A percentile compares a stretch with the other conserved stretches of the same genome.
These are phyloP conservation scores for Drosophila rellima DNA, from an alignment of 2,888 invertebrate genomes.

Conservation along the genomic window DNA sequence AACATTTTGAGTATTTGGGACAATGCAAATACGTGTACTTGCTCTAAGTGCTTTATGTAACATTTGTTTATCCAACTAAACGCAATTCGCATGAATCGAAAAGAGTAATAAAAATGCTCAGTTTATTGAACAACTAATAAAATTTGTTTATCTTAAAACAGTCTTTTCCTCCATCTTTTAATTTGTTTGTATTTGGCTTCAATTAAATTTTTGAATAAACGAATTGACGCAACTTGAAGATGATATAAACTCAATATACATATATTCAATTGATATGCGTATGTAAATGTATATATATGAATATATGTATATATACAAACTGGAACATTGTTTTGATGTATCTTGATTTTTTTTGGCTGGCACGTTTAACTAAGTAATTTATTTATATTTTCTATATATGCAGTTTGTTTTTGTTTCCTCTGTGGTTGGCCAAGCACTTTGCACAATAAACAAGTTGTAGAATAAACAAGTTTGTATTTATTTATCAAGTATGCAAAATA, in stretches of 20 bases:
- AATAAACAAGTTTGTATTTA: conserved; percentile 52
- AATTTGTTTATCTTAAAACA: neutral
- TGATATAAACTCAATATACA: conserved; percentile 13
- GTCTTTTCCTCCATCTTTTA: conserved; percentile 1
- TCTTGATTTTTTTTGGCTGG: conserved; percentile 24
- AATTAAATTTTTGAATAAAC: conserved; percentile 37
- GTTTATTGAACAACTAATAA: conserved; percentile 12
- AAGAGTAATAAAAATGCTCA: conserved; percentile 4
- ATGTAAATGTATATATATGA: conserved; percentile 34
- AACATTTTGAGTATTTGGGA: conserved; percentile 60
- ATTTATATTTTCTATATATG: conserved; percentile 52
- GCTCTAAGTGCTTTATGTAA: conserved; percentile 57
- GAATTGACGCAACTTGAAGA: conserved; percentile 32
- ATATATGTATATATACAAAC: conserved; percentile 17
- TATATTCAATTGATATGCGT: conserved; percentile 11
- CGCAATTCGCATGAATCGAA: conserved; percentile 3
- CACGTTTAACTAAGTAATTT: conserved; percentile 56
- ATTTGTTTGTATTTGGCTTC: conserved; percentile 34
- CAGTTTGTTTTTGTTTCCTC: conserved; percentile 36
- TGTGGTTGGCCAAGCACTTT: conserved; percentile 22
- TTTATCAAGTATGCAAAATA: conserved; percentile 5
- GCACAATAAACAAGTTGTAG: conserved; percentile 34
- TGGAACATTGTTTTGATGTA: conserved; percentile 29
- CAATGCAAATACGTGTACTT: conserved; percentile 45
- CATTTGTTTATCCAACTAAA: conserved; percentile 11